phyloP scores from a whole-genome alignment of 2,113 vertebrate species.

The Synchiropus splendidus region DNA sequence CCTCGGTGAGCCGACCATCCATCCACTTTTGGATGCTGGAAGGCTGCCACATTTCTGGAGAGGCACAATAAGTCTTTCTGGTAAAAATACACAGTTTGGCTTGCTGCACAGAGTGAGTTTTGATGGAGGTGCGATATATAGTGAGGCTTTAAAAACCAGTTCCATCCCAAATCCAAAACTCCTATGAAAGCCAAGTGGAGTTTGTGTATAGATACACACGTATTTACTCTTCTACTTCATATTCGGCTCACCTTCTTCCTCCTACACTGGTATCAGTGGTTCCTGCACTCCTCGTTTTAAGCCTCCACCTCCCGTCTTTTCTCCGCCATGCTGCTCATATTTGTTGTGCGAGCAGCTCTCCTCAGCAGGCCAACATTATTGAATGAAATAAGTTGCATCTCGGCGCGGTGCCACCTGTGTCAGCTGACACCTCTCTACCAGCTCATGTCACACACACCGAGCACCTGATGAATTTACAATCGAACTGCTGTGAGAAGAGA shows the following conservation, averaged over 20 bases:
- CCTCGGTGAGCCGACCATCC: slow-evolving; percentile 24
- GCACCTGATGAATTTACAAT: slow-evolving; percentile 42
- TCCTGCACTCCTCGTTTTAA: slow-evolving; percentile 2
- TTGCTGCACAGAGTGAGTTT: slow-evolving; percentile 17
- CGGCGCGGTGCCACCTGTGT: slow-evolving; percentile 53
- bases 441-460: slow-evolving; percentile 38
- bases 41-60: slow-evolving; percentile 45
- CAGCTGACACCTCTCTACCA: slow-evolving; percentile 33
- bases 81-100: slow-evolving; percentile 22
- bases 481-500: slow-evolving; percentile 31
- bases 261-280: no score
- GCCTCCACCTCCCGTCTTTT: slow-evolving; percentile 17
- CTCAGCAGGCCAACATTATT: slow-evolving; percentile 38
- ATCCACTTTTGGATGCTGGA: slow-evolving; percentile 41
- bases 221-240: no score
- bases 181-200: no score
- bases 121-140: slow-evolving; percentile 23
- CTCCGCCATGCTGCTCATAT: slow-evolving; percentile 37
- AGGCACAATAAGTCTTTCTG: slow-evolving; percentile 42
- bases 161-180: slow-evolving; percentile 13
- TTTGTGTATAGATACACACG: no score
- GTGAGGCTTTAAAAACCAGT: slow-evolving; percentile 28
- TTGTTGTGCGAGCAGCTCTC: slow-evolving; percentile 43
- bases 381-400: slow-evolving; percentile 51
- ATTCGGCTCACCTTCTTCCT: neutral